phyloP scores from a whole-genome alignment of 2,113 vertebrate species.

The Limnothrissa miodon region DNA sequence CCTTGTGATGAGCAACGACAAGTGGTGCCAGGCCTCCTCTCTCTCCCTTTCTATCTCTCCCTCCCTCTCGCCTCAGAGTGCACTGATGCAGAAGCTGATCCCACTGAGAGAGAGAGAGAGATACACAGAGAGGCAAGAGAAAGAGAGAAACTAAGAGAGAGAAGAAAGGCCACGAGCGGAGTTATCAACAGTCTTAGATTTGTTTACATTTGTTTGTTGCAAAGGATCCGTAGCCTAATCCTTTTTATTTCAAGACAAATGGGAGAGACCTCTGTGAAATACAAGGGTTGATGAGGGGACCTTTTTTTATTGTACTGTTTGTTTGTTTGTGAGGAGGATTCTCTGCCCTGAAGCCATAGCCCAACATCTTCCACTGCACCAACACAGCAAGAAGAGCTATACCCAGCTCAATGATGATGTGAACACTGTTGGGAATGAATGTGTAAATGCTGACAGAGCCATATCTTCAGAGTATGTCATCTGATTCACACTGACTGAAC shows the following conservation, averaged over 20 bases:
- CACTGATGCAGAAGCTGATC: background rate
- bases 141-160: too few relatives aligned
- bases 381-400: conserved; percentile 1
- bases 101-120: background rate
- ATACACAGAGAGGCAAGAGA: background rate
- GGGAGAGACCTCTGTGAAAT: background rate
- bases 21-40: background rate
- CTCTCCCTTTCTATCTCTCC: background rate
- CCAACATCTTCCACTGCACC: background rate
- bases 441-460: background rate
- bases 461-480: background rate
- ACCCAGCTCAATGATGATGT: background rate
- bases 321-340: background rate
- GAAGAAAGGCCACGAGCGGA: background rate
- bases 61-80: background rate
- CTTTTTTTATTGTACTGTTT: background rate
- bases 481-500: background rate
- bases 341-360: background rate
- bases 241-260: background rate
- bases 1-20: background rate
- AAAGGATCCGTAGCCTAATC: background rate
- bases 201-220: background rate
- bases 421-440: background rate
- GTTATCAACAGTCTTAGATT: background rate
- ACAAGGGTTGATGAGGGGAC: background rate